Conservation (phyloP, 2,888 invertebrate species). For the Clivina fossor region DNA sequence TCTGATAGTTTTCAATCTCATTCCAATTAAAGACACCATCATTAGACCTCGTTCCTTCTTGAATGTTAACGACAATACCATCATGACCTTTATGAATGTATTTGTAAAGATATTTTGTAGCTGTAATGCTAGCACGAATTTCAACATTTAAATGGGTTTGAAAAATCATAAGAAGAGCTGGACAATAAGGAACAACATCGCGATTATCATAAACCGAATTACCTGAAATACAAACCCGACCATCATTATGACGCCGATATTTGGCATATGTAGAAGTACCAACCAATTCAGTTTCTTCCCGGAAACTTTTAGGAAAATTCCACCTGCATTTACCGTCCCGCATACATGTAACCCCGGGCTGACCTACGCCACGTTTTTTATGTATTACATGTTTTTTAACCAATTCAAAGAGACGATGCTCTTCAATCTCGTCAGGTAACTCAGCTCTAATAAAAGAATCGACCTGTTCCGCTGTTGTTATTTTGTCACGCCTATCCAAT, state of each 20-base stretch:
- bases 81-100: neutral
- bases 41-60: neutral
- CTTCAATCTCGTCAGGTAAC: constrained; percentile 30
- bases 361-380: neutral
- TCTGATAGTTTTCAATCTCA: neutral
- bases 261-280: neutral
- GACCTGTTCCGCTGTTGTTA: no score
- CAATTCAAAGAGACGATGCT: neutral
- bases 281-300: neutral
- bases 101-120: constrained; percentile 2
- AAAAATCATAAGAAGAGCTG: neutral
- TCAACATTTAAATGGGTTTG: neutral
- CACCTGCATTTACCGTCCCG: neutral
- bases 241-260: neutral
- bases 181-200: neutral
- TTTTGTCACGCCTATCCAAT: no score
- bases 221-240: neutral
- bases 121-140: neutral
- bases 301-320: neutral
- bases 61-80: neutral
- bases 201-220: neutral
- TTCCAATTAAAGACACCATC: constrained; percentile 4
- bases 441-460: neutral
- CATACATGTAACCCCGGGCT: neutral
- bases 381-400: neutral